Evolutionary conservation across 2,797 vertebrate species (phyloP).

Genomic region (Xiphophorus birchmanni): DNA sequence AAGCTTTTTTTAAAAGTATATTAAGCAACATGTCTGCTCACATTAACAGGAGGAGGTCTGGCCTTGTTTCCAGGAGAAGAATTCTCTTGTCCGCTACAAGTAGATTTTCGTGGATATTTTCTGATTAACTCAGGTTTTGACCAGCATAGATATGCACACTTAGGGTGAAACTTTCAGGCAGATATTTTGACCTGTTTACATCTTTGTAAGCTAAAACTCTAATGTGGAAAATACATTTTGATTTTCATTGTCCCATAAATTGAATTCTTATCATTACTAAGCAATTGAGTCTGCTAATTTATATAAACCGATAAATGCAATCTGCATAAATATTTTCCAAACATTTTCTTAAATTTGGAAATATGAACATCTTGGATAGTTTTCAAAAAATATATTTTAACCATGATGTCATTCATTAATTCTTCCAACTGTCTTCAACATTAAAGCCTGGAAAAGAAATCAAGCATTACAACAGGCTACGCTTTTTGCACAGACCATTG

Average conservation of each 20-base stretch:
- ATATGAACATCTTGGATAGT: not conserved
- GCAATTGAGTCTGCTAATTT: slow-evolving; percentile 27
- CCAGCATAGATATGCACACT: slow-evolving; percentile 51
- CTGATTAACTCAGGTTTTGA: slow-evolving; percentile 59
- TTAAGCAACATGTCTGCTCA: slow-evolving; percentile 58
- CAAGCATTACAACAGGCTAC: not conserved
- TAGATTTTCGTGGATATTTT: slow-evolving; percentile 56
- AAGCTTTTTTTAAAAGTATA: slow-evolving; percentile 42
- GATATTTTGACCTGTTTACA: slow-evolving; percentile 38
- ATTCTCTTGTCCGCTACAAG: slow-evolving; percentile 59
- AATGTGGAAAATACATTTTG: slow-evolving; percentile 44
- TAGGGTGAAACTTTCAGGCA: slow-evolving; percentile 38
- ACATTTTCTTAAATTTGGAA: not conserved
- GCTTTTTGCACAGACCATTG: too few species aligned
- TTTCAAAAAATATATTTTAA: not conserved
- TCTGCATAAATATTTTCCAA: not conserved
- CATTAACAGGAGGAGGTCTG: slow-evolving; percentile 53
- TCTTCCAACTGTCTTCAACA: not conserved
- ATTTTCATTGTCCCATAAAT: slow-evolving; percentile 33
- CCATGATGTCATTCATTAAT: not conserved
- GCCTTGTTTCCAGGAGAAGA: slow-evolving; percentile 55
- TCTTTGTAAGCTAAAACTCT: slow-evolving; percentile 10
- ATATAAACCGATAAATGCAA: not conserved
- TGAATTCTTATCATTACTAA: slow-evolving; percentile 29
- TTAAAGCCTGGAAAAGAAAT: not conserved